phyloP scores from a whole-genome alignment of 2,113 vertebrate species.

The Galemys pyrenaicus region DNA sequence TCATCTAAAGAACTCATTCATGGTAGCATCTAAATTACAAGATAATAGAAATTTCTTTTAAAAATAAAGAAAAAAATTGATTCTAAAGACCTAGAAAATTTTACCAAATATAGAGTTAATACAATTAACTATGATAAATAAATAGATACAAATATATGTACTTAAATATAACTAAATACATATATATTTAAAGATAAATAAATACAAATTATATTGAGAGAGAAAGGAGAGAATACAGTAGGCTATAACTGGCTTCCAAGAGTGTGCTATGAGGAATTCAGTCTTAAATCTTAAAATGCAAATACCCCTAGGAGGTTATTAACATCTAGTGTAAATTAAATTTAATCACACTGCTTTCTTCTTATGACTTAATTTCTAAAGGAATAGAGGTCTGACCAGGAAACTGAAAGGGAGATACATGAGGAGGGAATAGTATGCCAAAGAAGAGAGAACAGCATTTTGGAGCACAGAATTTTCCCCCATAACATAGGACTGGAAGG shows the following conservation, averaged over 20 bases:
- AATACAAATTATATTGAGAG: background rate
- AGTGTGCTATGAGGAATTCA: background rate
- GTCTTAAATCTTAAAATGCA: slow-evolving; percentile 42
- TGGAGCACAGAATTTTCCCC: background rate
- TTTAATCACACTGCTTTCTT: slow-evolving; percentile 22
- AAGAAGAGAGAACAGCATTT: background rate
- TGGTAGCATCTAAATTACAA: slow-evolving; percentile 1
- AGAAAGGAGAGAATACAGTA: background rate
- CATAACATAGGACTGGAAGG: background rate
- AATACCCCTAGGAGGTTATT: background rate
- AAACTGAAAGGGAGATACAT: background rate
- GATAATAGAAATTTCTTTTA: slow-evolving; percentile 46
- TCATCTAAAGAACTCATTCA: slow-evolving; percentile 20
- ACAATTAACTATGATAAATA: background rate
- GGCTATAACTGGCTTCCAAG: background rate
- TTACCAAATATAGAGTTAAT: background rate
- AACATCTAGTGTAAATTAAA: slow-evolving; percentile 58
- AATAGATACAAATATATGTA: background rate
- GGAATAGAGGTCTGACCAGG: background rate
- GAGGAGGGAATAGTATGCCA: background rate
- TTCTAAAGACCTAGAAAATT: slow-evolving; percentile 39
- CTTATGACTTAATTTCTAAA: background rate
- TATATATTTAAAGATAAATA: too few species aligned
- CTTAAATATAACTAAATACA: too few species aligned
- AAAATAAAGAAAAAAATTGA: background rate